Evolutionary conservation across 2,797 vertebrate species (phyloP), one percentile per base, ranked within the genome.

Genomic region (Coccyzus lansbergi): DNA sequence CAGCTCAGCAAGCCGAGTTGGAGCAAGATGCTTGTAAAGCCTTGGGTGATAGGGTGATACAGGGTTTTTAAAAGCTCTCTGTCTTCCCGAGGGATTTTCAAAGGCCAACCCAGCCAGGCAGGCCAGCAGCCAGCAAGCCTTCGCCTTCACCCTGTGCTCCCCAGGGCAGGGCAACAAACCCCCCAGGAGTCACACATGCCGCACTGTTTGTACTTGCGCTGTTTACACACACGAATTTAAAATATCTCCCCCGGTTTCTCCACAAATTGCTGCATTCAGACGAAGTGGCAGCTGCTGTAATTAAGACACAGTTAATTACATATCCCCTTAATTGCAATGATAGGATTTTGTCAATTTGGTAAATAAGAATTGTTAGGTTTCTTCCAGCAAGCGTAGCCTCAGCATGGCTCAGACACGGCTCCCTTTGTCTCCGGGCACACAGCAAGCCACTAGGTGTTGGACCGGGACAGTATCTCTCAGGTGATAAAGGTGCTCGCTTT

Each of bases 281-380:
- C 96, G 94, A 97, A 98, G 97, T 97, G 97, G 97, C 97, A 98
- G 97, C 97, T 98, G 98, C 97, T 97, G 96, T 98, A 98, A 98
- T 98, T 98, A 98, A 98, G 97, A 97, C 97, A 97, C 95, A 97
- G 97, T 97, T 98, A 98, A 98, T 98, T 98, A 97, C 97, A 97
- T 97, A 80, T 95, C 97, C 95, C 93, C 96, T 97, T 98, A 98
- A 98, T 98, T 98, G 97, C 97, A 67, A 95, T 97, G 97, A 98
- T 98, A 97, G 96, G 97, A 98, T 97, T 98, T 97, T 97, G 97
- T 97, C 97, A 98, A 95, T 97, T 97, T 96, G 88, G 97, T 98
- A 98, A 98, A 98, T 98, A 98, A 97, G 97, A 96, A 98, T 97
- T 95, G 97, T 97, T 95, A 89, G 93, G 95, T 97, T 97, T 97